A percentile compares a stretch with the other conserved stretches of the same genome.
phyloP scores from a whole-genome alignment of 2,113 vertebrate species.

The Pluvianellus socialis region DNA sequence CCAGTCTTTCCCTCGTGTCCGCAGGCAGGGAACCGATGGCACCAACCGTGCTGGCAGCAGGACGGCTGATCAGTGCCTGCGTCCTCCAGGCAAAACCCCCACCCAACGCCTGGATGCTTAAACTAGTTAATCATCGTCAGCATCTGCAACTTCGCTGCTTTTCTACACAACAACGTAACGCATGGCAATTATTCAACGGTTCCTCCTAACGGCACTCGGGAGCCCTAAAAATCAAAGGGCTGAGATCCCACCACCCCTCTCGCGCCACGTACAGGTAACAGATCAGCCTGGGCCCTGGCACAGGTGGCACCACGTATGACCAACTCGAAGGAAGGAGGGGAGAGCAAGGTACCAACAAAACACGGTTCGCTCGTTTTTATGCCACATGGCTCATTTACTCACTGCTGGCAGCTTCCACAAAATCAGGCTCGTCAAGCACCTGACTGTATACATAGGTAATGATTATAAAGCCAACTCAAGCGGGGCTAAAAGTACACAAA shows the following conservation, averaged over 20 bases:
- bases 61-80: rapidly evolving
- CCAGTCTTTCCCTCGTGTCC: neutral
- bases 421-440: constrained; percentile 25
- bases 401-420: constrained; percentile 43
- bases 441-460: constrained; percentile 30
- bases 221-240: neutral
- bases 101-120: neutral
- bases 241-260: neutral
- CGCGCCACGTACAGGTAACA: rapidly evolving
- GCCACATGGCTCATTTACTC: constrained; percentile 46
- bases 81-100: neutral
- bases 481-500: constrained; percentile 41
- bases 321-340: neutral
- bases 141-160: neutral
- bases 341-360: neutral
- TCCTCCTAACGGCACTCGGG: rapidly evolving
- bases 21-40: neutral
- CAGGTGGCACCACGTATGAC: rapidly evolving
- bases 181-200: neutral
- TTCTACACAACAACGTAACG: neutral
- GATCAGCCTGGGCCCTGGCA: neutral
- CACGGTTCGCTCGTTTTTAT: neutral
- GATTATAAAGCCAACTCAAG: constrained; percentile 51
- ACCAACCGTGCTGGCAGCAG: neutral
- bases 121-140: neutral